Evolutionary conservation across 2,113 vertebrate species (phyloP).

Genomic region (Pterocles burchelli): DNA sequence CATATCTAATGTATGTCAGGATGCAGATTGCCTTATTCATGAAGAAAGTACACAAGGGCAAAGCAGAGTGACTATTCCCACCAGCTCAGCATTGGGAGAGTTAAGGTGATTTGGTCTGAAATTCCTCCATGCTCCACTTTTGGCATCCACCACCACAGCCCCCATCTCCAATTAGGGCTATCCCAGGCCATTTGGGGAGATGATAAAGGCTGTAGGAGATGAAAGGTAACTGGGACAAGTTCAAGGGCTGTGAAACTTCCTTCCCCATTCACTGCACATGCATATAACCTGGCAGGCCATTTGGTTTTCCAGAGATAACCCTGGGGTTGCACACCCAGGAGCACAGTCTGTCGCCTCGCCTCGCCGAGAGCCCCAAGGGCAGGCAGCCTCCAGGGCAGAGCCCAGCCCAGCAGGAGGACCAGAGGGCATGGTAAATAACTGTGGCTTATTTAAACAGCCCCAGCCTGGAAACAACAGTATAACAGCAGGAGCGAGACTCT

Average conservation of each 20-base stretch:
- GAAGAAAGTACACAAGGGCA: background rate
- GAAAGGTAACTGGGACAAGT: background rate
- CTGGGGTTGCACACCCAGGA: background rate
- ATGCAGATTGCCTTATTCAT: background rate
- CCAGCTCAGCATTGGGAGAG: too few relatives aligned
- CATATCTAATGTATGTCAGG: background rate
- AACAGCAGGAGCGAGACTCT: background rate
- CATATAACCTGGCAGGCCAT: background rate
- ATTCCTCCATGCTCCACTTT: too few relatives aligned
- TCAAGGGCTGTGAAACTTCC: conserved; percentile 2
- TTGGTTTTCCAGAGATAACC: background rate
- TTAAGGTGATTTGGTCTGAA: too few relatives aligned
- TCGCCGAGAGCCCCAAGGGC: background rate
- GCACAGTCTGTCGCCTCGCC: background rate
- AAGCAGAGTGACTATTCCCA: too few relatives aligned
- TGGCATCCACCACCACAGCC: background rate
- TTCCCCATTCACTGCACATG: background rate
- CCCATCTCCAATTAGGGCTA: background rate
- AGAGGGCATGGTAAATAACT: background rate
- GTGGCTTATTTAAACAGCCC: background rate
- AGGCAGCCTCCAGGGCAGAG: background rate
- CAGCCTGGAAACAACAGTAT: background rate
- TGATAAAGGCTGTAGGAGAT: background rate
- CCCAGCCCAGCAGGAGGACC: background rate
- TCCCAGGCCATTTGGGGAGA: background rate